Evolutionary conservation across 1,140 invertebrate genomes (phyloP).

Genomic region (Gryon sp.): DNA sequence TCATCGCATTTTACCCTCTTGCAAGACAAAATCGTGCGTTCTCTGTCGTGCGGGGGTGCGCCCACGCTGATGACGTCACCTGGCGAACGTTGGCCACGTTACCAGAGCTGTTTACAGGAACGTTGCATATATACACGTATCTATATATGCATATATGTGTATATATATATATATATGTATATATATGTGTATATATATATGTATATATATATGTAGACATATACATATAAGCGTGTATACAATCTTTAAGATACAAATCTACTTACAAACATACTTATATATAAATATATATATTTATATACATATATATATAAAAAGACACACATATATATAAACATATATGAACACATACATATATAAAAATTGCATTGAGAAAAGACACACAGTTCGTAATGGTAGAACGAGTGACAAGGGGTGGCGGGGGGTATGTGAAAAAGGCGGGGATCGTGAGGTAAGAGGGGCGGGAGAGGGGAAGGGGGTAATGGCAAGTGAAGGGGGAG

Average conservation of each 20-base stretch:
- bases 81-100: slow-evolving; percentile 73
- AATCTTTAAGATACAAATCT: neutral
- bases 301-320: neutral
- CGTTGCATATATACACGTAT: slow-evolving; percentile 19
- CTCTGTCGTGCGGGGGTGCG: slow-evolving; percentile 71
- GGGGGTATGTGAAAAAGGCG: slow-evolving; percentile 34
- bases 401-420: slow-evolving; percentile 39
- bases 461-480: slow-evolving; percentile 7
- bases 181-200: neutral
- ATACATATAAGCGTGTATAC: neutral
- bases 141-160: neutral
- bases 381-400: slow-evolving; percentile 56
- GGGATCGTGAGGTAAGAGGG: neutral
- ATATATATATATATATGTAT: neutral
- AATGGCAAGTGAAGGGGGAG: slow-evolving; percentile 51
- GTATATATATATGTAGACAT: neutral
- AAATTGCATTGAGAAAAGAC: slow-evolving; percentile 31
- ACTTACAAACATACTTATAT: neutral
- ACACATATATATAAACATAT: too few relatives aligned
- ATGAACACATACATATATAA: neutral
- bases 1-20: neutral
- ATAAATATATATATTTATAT: slow-evolving; percentile 8
- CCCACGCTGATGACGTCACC: slow-evolving; percentile 75
- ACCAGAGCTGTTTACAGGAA: slow-evolving; percentile 66
- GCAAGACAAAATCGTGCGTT: slow-evolving; percentile 23